Conservation (phyloP, 2,888 invertebrate genomes). For the Rhagonycha lutea region DNA sequence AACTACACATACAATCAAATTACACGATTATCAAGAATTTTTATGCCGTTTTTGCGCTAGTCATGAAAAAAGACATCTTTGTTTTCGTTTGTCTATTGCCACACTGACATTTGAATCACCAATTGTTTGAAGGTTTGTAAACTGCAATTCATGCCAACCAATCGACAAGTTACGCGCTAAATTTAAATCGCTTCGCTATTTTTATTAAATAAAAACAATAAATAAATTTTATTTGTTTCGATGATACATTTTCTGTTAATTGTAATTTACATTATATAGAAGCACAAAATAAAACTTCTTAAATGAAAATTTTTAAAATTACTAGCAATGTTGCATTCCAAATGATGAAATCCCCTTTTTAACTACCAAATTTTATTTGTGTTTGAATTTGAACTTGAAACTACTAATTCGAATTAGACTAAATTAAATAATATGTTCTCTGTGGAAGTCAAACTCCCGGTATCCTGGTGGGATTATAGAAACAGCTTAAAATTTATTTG, state of each 20-base stretch:
- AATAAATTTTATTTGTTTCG: not conserved
- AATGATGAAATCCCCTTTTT: no score
- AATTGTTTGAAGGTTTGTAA: slow-evolving; percentile 34
- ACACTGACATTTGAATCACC: slow-evolving; percentile 39
- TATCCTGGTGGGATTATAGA: no score
- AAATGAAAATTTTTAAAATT: no score
- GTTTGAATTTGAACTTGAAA: no score
- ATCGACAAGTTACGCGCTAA: slow-evolving; percentile 18
- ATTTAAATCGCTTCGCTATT: not conserved
- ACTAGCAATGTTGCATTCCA: no score
- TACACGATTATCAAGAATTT: slow-evolving; percentile 40
- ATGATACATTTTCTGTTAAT: not conserved
- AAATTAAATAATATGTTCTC: no score
- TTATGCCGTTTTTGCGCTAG: slow-evolving; percentile 44
- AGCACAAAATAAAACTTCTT: no score
- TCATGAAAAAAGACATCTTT: slow-evolving; percentile 44
- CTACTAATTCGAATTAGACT: no score
- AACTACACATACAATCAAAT: slow-evolving; percentile 14
- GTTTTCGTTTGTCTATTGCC: slow-evolving; percentile 39
- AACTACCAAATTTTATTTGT: no score
- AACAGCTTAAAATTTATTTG: no score
- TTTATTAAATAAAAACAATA: not conserved
- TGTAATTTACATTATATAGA: no score
- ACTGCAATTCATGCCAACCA: slow-evolving; percentile 42
- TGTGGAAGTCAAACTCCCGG: no score